Evolutionary conservation across 2,113 vertebrate genomes (phyloP).

Genomic region (Dermatemys mawii): DNA sequence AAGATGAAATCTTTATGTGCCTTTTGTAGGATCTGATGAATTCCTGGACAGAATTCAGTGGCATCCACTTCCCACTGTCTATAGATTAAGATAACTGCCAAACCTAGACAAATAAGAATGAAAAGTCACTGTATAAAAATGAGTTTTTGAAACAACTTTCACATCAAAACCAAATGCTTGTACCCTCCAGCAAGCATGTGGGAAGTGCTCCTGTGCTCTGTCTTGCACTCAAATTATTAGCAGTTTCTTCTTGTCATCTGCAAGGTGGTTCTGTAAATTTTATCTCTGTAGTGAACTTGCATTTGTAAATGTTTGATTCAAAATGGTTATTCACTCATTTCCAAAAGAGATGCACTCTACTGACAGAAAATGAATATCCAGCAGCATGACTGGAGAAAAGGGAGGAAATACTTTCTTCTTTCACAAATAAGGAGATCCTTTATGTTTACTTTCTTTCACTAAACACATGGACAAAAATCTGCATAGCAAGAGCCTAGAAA

Average conservation of each 20-base stretch:
- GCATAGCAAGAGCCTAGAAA: neutral
- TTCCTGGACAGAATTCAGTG: rapidly evolving
- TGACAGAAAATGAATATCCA: neutral
- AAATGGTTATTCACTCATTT: neutral
- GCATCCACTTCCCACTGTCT: neutral
- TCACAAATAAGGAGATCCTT: neutral
- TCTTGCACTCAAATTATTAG: neutral
- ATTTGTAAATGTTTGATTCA: neutral
- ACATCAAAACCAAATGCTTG: neutral
- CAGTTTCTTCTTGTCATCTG: neutral
- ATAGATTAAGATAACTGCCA: neutral
- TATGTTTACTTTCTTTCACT: neutral
- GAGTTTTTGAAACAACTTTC: neutral
- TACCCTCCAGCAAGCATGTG: neutral
- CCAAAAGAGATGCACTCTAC: neutral
- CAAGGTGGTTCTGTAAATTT: neutral
- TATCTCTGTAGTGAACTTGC: neutral
- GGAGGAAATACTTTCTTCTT: neutral
- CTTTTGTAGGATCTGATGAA: neutral
- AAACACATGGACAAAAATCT: neutral
- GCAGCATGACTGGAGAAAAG: neutral
- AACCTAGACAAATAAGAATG: neutral
- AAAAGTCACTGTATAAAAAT: neutral
- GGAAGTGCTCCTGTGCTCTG: neutral
- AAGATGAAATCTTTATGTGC: neutral